Base-by-base conservation (phyloP, 2,113 vertebrate genomes). In the Apteryx owenii region DNA sequence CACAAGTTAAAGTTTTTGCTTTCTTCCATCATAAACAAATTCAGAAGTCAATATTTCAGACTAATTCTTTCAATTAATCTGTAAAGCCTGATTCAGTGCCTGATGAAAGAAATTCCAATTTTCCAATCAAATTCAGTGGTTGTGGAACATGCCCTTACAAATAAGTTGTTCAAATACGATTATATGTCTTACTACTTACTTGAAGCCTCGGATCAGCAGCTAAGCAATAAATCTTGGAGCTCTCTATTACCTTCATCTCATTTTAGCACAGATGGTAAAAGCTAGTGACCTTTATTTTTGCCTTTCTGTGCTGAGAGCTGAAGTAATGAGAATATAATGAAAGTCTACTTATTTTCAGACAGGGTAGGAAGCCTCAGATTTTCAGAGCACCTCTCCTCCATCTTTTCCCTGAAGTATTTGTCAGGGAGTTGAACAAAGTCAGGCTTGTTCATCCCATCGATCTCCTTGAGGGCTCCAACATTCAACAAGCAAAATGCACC, bases 281-380 rank as follows among this genome's bases (percentile, higher is more conserved):
- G 80, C 38, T 40, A 79, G 68, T 93, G 89, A 84, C 89, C 96
- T 96, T 95, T 93, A 86, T 69, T 81, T 94, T 93, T 88, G 88
- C 84, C 79, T 97, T 97, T 83, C 89, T 71, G 65, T 81, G 53
- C 56, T 65, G 78, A 89, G 94, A 89, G 65, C 51, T 90, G 78
- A 54, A 97, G 86, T 97, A 95, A 96, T 87, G 89, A 89, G 83
- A 92, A 95, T 89, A 80, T 82, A 88, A 88, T 93, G 81, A 72
- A 81, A 81, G 80, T 85, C 66, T 93, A 97, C 98, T 98, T 97
- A 98, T 98, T 98, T 96, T 98, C 97, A 81, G 95, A 94, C 83
- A 97, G 88, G 40, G 89, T 88, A 46, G 91, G 94, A 91, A 78
- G 91, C 51, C 91, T 91, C 53, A 61, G 94, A 77, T 95, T 92